These are phyloP conservation scores for Actenoides hombroni DNA, from an alignment of 2,113 vertebrate species.

Conservation along the genomic window DNA sequence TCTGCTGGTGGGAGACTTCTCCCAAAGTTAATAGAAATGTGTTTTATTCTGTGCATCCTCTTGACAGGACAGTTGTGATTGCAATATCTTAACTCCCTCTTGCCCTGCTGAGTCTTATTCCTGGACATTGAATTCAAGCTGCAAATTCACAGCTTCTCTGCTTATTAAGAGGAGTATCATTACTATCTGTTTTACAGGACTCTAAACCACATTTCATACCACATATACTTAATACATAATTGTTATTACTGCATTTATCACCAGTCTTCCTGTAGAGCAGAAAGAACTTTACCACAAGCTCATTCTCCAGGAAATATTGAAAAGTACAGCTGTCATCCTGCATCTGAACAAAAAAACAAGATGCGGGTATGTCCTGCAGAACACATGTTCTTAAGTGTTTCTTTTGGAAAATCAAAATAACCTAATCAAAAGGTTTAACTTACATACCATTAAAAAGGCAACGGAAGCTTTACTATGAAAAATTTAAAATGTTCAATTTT, in stretches of 20 bases:
- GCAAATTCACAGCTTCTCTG: not conserved
- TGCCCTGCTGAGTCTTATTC: not conserved
- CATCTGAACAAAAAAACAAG: not conserved
- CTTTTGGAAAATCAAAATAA: not conserved
- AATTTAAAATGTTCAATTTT: not conserved
- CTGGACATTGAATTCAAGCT: not conserved
- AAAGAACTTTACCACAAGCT: not conserved
- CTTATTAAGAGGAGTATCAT: not conserved
- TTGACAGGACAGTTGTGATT: not conserved
- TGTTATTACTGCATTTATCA: not conserved
- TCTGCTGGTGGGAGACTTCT: not conserved
- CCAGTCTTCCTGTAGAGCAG: not conserved
- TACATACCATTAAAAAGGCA: not conserved
- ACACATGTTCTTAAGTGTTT: not conserved
- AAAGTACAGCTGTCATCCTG: not conserved
- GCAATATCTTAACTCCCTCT: not conserved
- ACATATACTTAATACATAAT: not conserved
- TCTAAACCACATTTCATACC: not conserved
- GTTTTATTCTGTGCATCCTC: accelerated
- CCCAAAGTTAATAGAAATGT: not conserved
- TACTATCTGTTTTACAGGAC: not conserved
- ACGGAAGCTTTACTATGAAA: not conserved
- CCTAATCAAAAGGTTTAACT: not conserved
- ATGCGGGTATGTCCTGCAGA: not conserved
- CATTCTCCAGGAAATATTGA: not conserved